Percentiles rank a stretch among this genome's conserved stretches.
Conservation (phyloP, 2,888 invertebrate species). For the Megamerina dolium region DNA sequence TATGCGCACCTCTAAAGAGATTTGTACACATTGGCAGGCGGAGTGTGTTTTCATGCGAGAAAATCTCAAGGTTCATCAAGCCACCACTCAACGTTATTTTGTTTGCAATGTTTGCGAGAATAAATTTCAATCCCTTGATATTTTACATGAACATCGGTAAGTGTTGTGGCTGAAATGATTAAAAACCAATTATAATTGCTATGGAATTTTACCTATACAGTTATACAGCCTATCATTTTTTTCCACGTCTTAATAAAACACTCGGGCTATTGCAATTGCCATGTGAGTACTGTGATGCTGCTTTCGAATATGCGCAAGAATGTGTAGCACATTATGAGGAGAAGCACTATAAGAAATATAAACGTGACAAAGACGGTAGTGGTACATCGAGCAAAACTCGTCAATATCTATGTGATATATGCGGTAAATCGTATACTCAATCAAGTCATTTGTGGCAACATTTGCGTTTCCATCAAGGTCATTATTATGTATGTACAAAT, state of each 20-base stretch:
- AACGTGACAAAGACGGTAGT: constrained; percentile 43
- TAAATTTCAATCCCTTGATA: constrained; percentile 39
- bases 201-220: no score
- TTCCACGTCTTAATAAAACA: constrained; percentile 37
- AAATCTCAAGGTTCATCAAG: constrained; percentile 30
- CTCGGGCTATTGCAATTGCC: constrained; percentile 31
- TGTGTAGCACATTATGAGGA: constrained; percentile 54
- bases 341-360: constrained; percentile 52
- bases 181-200: neutral
- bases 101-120: constrained; percentile 48
- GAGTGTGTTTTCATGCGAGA: constrained; percentile 45
- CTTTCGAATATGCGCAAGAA: constrained; percentile 36
- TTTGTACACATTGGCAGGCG: constrained; percentile 55
- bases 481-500: constrained; percentile 14
- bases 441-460: constrained; percentile 63
- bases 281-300: constrained; percentile 44
- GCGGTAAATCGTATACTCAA: constrained; percentile 58
- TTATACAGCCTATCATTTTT: constrained; percentile 41
- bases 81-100: constrained; percentile 34
- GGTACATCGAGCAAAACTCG: constrained; percentile 31
- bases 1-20: constrained; percentile 52
- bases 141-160: constrained; percentile 47
- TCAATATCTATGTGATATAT: constrained; percentile 57
- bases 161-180: neutral
- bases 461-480: constrained; percentile 60